Percentiles rank a stretch among this genome's conserved stretches.
phyloP scores from a whole-genome alignment of 2,888 invertebrate species.

The Agonopterix subpropinquella region DNA sequence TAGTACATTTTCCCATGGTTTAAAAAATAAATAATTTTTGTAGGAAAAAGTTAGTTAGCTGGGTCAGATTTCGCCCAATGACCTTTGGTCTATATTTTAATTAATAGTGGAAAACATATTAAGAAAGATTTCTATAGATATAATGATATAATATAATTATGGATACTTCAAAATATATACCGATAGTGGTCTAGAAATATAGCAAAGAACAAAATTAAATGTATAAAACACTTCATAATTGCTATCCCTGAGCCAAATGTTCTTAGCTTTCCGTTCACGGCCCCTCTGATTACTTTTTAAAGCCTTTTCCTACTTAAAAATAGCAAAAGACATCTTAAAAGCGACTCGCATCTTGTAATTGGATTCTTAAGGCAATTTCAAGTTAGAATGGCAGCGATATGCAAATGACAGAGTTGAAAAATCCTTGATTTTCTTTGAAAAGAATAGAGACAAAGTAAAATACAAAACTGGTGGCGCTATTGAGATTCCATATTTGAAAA shows the following conservation, averaged over 20 bases:
- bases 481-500: too few relatives aligned
- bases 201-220: constrained; percentile 51
- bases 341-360: constrained; percentile 54
- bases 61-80: too few relatives aligned
- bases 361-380: constrained; percentile 47
- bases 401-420: constrained; percentile 35
- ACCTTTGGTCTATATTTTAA: too few relatives aligned
- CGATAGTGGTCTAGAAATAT: constrained; percentile 31
- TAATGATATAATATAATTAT: too few relatives aligned
- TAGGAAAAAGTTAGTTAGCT: too few relatives aligned
- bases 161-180: background rate
- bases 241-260: constrained; percentile 50
- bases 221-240: constrained; percentile 58
- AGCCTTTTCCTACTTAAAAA: constrained; percentile 53
- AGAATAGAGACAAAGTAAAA: too few relatives aligned
- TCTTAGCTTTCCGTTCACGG: constrained; percentile 45
- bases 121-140: too few relatives aligned
- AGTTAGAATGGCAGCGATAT: constrained; percentile 38
- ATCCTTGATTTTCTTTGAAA: constrained; percentile 23
- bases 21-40: too few relatives aligned
- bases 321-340: constrained; percentile 49
- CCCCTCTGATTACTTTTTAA: constrained; percentile 68
- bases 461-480: too few relatives aligned
- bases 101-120: too few relatives aligned
- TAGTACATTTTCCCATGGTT: too few relatives aligned